Evolutionary conservation across 2,888 invertebrate species (phyloP).

Genomic region (Hemistola chrysoprasaria): DNA sequence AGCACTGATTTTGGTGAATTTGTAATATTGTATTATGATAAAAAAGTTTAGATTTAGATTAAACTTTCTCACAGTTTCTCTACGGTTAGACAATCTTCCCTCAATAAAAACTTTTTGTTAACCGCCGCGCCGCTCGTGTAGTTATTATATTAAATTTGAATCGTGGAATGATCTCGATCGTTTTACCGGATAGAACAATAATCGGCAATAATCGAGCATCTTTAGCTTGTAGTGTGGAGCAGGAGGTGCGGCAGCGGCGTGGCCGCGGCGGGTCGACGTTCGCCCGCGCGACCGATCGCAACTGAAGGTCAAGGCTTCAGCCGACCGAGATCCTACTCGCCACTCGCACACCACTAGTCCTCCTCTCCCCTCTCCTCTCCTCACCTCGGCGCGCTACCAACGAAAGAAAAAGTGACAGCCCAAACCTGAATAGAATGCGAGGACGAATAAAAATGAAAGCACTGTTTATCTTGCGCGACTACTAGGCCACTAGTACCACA

Average conservation of each 20-base stretch:
- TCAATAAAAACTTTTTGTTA: slow-evolving; percentile 3
- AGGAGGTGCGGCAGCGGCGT: slow-evolving; percentile 37
- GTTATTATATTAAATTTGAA: slow-evolving; percentile 8
- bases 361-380: slow-evolving; percentile 1
- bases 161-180: slow-evolving; percentile 19
- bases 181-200: slow-evolving; percentile 29
- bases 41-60: too few species aligned
- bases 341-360: slow-evolving; percentile 39
- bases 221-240: slow-evolving; percentile 31
- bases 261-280: slow-evolving; percentile 62
- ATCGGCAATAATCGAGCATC: slow-evolving; percentile 39
- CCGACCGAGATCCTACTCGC: slow-evolving; percentile 57
- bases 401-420: slow-evolving; percentile 81
- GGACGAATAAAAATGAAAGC: slow-evolving; percentile 82
- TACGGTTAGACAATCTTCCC: too few species aligned
- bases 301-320: slow-evolving; percentile 77
- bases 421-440: slow-evolving; percentile 77
- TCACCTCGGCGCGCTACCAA: slow-evolving; percentile 32
- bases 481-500: slow-evolving; percentile 34
- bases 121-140: too few species aligned
- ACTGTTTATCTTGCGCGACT: slow-evolving; percentile 45
- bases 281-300: slow-evolving; percentile 72
- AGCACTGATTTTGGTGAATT: too few species aligned
- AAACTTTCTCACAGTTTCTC: too few species aligned
- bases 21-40: too few species aligned